A percentile compares a stretch with the other conserved stretches of the same genome.
phyloP scores from a whole-genome alignment of 2,113 vertebrate species.

The Amphiprion percula region DNA sequence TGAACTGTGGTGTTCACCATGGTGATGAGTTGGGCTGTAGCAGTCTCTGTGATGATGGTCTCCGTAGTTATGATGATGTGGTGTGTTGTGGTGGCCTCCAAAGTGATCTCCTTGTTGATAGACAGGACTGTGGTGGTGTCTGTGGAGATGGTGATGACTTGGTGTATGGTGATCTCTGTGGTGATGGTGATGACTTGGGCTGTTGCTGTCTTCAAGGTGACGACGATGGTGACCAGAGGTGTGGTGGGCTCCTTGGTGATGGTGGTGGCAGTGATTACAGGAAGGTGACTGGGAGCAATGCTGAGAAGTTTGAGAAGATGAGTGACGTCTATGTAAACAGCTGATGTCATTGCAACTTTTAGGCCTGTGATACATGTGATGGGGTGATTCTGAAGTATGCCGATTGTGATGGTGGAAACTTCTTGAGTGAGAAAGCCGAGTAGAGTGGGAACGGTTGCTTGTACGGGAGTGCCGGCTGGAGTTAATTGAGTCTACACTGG shows the following conservation, averaged over 20 bases:
- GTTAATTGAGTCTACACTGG: constrained; percentile 59
- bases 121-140: constrained; percentile 2
- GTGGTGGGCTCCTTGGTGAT: constrained; percentile 22
- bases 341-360: constrained; percentile 51
- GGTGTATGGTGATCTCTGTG: neutral
- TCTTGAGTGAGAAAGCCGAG: constrained; percentile 44
- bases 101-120: constrained; percentile 13
- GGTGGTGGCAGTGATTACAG: constrained; percentile 38
- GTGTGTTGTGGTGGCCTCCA: neutral
- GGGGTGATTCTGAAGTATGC: constrained; percentile 24
- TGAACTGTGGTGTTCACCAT: neutral
- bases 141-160: constrained; percentile 24
- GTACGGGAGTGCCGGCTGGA: constrained; percentile 64
- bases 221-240: constrained; percentile 16
- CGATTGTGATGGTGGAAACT: constrained; percentile 47
- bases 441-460: constrained; percentile 52
- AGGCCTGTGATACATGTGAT: constrained; percentile 28
- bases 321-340: constrained; percentile 41
- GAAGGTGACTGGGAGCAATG: constrained; percentile 38
- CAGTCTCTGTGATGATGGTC: constrained; percentile 25
- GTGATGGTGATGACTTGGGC: constrained; percentile 1
- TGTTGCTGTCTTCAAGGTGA: constrained; percentile 16
- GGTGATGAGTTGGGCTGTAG: constrained; percentile 10
- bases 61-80: neutral
- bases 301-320: constrained; percentile 48